These are phyloP conservation scores for Poecilus cupreus DNA, from an alignment of 2,888 invertebrate genomes.

Conservation along the genomic window DNA sequence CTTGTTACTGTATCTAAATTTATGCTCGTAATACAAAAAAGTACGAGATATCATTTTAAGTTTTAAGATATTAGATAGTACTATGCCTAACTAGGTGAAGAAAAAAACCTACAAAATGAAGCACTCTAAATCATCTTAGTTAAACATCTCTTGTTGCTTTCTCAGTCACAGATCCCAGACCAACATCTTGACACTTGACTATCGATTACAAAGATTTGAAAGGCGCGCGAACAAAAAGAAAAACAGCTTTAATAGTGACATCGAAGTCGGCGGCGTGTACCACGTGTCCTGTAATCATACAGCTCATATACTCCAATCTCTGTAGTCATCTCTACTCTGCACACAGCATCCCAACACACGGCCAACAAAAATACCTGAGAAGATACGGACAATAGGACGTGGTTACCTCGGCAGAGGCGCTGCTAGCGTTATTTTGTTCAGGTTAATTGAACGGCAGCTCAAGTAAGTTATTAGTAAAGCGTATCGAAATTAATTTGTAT, in stretches of 20 bases:
- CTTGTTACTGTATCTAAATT: too few species aligned
- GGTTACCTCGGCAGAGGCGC: slow-evolving; percentile 5
- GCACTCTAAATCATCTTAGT: slow-evolving; percentile 33
- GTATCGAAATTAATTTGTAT: neutral
- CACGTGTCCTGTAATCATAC: slow-evolving; percentile 30
- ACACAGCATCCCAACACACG: neutral
- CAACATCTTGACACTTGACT: slow-evolving; percentile 28
- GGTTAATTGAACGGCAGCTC: neutral
- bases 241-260: slow-evolving; percentile 33
- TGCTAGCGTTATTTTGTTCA: neutral
- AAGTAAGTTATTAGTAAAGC: neutral
- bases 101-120: slow-evolving; percentile 1
- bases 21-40: too few species aligned
- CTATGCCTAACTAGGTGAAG: neutral
- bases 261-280: slow-evolving; percentile 17
- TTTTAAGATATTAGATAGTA: too few species aligned
- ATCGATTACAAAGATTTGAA: slow-evolving; percentile 38
- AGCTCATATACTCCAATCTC: slow-evolving; percentile 33
- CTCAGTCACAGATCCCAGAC: neutral
- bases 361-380: slow-evolving; percentile 13
- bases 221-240: slow-evolving; percentile 25
- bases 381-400: neutral
- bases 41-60: too few species aligned
- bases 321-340: slow-evolving; percentile 2
- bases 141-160: slow-evolving; percentile 21